A percentile compares a stretch with the other conserved stretches of the same genome.
phyloP scores from a whole-genome alignment of 1,140 invertebrate species.

The Sycobia sp. region DNA sequence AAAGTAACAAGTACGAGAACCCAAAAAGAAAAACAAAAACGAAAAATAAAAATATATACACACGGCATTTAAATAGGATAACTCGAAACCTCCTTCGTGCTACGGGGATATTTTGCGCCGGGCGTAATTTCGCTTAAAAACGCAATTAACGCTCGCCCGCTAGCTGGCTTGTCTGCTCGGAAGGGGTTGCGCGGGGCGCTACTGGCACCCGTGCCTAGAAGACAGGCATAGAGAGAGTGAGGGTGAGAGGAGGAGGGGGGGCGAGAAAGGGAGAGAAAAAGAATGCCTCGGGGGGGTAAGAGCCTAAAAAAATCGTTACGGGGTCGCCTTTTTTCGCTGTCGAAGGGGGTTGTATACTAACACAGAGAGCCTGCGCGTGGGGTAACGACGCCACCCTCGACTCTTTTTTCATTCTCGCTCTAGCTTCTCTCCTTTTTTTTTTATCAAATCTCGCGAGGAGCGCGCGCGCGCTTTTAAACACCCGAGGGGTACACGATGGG shows the following conservation, averaged over 20 bases:
- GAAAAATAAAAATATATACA: no score
- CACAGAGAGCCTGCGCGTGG: slow-evolving; percentile 31
- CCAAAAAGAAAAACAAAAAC: no score
- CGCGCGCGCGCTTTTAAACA: slow-evolving; percentile 14
- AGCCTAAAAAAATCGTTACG: slow-evolving; percentile 56
- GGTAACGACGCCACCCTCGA: slow-evolving; percentile 44
- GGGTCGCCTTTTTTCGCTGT: slow-evolving; percentile 49
- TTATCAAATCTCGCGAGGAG: slow-evolving; percentile 24
- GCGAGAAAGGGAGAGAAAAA: neutral
- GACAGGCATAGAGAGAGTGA: neutral
- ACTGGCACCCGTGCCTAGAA: slow-evolving; percentile 39
- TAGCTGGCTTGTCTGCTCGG: no score
- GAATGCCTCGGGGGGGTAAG: slow-evolving; percentile 42
- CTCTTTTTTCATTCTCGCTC: slow-evolving; percentile 30
- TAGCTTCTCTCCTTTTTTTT: neutral
- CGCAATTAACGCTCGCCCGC: slow-evolving; percentile 53
- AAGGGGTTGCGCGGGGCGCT: slow-evolving; percentile 32
- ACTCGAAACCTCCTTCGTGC: no score
- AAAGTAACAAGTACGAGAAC: no score
- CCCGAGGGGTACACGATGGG: slow-evolving; percentile 10
- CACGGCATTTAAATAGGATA: no score
- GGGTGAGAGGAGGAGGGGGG: neutral
- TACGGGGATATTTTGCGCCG: neutral
- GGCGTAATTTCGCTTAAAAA: slow-evolving; percentile 59
- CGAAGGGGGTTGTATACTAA: no score